Evolutionary conservation across 2,113 vertebrate genomes (phyloP), one percentile per base, ranked within the genome.

Genomic region (Eira barbara): DNA sequence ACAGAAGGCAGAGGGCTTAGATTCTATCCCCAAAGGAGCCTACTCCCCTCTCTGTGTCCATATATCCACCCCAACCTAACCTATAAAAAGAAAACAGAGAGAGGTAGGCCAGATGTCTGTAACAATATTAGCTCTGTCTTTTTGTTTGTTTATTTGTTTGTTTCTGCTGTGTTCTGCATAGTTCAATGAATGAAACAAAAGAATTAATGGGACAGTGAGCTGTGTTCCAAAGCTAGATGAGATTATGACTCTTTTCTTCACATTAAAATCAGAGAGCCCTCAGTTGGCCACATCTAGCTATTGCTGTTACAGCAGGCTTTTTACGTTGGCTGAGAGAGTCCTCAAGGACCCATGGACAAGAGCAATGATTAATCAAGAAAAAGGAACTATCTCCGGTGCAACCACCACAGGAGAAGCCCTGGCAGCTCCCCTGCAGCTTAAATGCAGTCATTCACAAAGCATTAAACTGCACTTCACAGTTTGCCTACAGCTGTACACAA

Each of bases 321-420:
- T 84, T 61, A 39, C 63, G 52, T 71, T 78, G 69, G 59, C 82
- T 92, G 31, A 94, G 52, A 88, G 78, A 57, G 88, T 71, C 47
- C 59, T 73, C 76, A 65, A 20, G 20, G 42, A 17, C 31, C 34
- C 13, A 20, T 31, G 42, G 74, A 45, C 18, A 36, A 59, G 17
- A 96, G 63, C 34, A 85, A 76, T 36, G 36, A 73, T 57, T 67
- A 49, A 52, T 45, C n/a, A 89, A 67, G 74, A n/a, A 39, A 55
- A 87, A 73, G 57, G 36, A 89, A 57, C 12, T 52, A 55, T 89
- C 17, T 89, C 21, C 47, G 55, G 20, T 57, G 47, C 67, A 69
- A 31, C 45, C 65, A 39, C 52, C 18, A 15, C 23, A 31, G 29
- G 74, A 73, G 49, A 45, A 85, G 57, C 49, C 9, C 61, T 11